These are phyloP conservation scores for Drosophila quinaria DNA, from an alignment of 2,888 invertebrate genomes.

Conservation along the genomic window DNA sequence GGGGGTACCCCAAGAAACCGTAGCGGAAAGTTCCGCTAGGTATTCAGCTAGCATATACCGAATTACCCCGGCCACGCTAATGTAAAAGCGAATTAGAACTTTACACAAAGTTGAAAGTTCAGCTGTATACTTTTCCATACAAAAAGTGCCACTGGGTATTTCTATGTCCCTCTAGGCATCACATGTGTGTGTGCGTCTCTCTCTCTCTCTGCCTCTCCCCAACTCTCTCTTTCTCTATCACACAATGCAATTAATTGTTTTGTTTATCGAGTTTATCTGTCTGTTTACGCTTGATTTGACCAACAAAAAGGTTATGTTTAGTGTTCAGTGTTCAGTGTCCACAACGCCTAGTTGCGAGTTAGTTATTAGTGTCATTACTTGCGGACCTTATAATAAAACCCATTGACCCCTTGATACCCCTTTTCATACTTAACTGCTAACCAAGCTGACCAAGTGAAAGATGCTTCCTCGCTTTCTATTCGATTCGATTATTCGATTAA, in stretches of 20 bases:
- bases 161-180: background rate
- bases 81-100: too few species aligned
- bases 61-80: too few species aligned
- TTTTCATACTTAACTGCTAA: background rate
- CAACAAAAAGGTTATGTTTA: slow-evolving; percentile 47
- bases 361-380: slow-evolving; percentile 61
- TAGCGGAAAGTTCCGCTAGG: too few species aligned
- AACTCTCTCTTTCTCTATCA: slow-evolving; percentile 8
- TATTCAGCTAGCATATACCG: too few species aligned
- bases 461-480: background rate
- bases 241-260: slow-evolving; percentile 79
- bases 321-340: slow-evolving; percentile 3
- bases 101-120: too few species aligned
- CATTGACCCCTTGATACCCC: background rate
- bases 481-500: slow-evolving; percentile 34
- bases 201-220: background rate
- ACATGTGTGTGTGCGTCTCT: slow-evolving; percentile 9
- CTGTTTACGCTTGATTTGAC: slow-evolving; percentile 78
- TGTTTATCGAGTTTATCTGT: slow-evolving; percentile 78
- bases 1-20: too few species aligned
- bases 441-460: background rate
- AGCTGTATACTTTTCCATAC: too few species aligned
- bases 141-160: too few species aligned
- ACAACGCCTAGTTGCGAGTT: slow-evolving; percentile 36
- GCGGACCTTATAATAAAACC: slow-evolving; percentile 17